phyloP scores from a whole-genome alignment of 2,113 vertebrate genomes.

The Tauraco erythrolophus region DNA sequence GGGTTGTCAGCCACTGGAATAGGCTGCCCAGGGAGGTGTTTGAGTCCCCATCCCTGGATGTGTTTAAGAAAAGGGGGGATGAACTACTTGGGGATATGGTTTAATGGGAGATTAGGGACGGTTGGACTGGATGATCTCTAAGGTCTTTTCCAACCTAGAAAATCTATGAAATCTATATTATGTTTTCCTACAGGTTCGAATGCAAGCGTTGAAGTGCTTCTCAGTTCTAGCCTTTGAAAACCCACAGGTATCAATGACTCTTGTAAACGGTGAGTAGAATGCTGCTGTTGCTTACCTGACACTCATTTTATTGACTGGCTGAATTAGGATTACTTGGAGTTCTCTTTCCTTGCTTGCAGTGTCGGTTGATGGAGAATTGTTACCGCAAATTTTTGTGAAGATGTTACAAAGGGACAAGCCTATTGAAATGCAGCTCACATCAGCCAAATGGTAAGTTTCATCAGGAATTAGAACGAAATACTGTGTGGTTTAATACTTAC shows the following conservation, averaged over 20 bases:
- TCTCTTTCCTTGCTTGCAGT: slow-evolving; percentile 79
- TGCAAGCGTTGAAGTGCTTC: slow-evolving; percentile 99
- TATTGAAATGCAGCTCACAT: slow-evolving; percentile 98
- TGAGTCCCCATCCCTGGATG: no score
- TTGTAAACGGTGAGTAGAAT: slow-evolving; percentile 91
- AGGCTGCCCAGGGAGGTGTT: no score
- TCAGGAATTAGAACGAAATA: neutral
- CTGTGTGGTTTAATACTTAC: neutral
- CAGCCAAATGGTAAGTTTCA: slow-evolving; percentile 95
- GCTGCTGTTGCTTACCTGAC: neutral
- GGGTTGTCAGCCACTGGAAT: no score
- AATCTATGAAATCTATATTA: no score
- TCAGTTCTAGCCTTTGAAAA: slow-evolving; percentile 98
- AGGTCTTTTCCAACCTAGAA: no score
- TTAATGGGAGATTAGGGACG: no score
- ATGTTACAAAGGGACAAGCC: slow-evolving; percentile 99
- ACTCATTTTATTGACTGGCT: neutral
- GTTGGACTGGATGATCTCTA: no score
- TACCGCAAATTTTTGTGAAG: slow-evolving; percentile 96
- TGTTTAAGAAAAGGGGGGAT: no score
- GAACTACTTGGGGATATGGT: no score
- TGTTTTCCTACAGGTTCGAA: slow-evolving; percentile 86
- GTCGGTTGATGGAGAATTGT: slow-evolving; percentile 92
- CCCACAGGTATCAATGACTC: slow-evolving; percentile 94
- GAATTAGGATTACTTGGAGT: slow-evolving; percentile 36